These are phyloP conservation scores for Nineta flava DNA, from an alignment of 2,888 invertebrate genomes.

Conservation along the genomic window DNA sequence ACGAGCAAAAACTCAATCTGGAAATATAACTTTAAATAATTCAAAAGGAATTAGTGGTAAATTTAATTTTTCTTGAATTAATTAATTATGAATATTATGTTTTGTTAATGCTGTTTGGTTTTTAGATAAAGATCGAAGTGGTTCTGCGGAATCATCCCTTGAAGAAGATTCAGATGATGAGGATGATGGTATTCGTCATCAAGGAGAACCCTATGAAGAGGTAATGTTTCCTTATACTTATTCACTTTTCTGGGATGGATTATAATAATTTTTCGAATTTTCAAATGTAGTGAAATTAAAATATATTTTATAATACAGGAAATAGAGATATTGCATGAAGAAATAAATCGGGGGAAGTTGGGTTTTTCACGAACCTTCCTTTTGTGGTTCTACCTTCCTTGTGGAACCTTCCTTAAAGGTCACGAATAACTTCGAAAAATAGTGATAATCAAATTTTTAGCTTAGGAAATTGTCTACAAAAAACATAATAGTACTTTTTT, in stretches of 20 bases:
- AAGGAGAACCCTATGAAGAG: slow-evolving; percentile 52
- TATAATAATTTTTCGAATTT: background rate
- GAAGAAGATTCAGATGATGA: slow-evolving; percentile 66
- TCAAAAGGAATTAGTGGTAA: slow-evolving; percentile 20
- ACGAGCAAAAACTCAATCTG: slow-evolving; percentile 40
- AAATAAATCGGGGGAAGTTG: too few species aligned
- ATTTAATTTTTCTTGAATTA: background rate
- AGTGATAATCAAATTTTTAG: too few species aligned
- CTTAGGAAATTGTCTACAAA: too few species aligned
- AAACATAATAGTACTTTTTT: too few species aligned
- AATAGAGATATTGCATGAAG: too few species aligned
- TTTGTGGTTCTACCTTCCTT: too few species aligned
- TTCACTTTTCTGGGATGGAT: slow-evolving; percentile 7
- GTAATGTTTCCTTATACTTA: slow-evolving; percentile 23
- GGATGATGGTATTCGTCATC: slow-evolving; percentile 39
- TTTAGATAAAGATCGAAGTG: slow-evolving; percentile 26
- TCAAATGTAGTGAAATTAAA: too few species aligned
- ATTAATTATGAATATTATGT: background rate
- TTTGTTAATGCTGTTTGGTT: background rate
- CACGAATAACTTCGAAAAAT: too few species aligned
- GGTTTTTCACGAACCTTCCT: too few species aligned
- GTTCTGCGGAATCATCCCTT: slow-evolving; percentile 52
- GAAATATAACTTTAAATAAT: slow-evolving; percentile 10
- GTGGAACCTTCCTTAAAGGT: too few species aligned
- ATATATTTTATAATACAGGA: too few species aligned